Percentiles rank a stretch among this genome's conserved stretches.
phyloP scores from a whole-genome alignment of 1,140 invertebrate species.

The Lamellibrachia luymesi region DNA sequence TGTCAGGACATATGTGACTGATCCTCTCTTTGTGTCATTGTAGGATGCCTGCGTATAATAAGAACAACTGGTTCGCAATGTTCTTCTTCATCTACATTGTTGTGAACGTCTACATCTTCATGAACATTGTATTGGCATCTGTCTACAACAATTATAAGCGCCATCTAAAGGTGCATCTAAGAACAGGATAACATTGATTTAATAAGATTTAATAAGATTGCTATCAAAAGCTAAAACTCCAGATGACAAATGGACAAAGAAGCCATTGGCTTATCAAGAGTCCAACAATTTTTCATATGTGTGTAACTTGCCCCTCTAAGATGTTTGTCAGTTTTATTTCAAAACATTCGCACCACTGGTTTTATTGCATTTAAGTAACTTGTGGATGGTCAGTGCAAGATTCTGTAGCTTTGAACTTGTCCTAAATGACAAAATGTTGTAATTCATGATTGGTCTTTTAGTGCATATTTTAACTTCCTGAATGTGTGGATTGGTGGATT shows the following conservation, averaged over 20 bases:
- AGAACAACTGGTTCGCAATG: constrained; percentile 56
- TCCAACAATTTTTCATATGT: no score
- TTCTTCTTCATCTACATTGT: constrained; percentile 61
- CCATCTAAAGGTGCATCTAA: constrained; percentile 57
- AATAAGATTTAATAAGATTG: no score
- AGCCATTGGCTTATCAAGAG: no score
- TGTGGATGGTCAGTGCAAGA: not conserved
- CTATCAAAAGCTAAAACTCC: no score
- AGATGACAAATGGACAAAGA: no score
- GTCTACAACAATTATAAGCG: constrained; percentile 63
- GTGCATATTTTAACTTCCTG: no score
- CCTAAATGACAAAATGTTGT: no score
- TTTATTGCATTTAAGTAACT: not conserved
- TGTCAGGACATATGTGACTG: not conserved
- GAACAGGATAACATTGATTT: not conserved
- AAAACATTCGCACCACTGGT: no score
- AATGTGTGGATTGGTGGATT: no score
- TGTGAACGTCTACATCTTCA: constrained; percentile 61
- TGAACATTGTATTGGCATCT: constrained; percentile 62
- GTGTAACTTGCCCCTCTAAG: no score
- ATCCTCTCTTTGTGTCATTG: not conserved
- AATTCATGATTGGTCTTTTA: not conserved
- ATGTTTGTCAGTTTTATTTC: no score
- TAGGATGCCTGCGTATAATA: constrained; percentile 62
- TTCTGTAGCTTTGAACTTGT: not conserved